Base-by-base conservation (phyloP, 2,113 vertebrate genomes). In the Toxostoma redivivum region DNA sequence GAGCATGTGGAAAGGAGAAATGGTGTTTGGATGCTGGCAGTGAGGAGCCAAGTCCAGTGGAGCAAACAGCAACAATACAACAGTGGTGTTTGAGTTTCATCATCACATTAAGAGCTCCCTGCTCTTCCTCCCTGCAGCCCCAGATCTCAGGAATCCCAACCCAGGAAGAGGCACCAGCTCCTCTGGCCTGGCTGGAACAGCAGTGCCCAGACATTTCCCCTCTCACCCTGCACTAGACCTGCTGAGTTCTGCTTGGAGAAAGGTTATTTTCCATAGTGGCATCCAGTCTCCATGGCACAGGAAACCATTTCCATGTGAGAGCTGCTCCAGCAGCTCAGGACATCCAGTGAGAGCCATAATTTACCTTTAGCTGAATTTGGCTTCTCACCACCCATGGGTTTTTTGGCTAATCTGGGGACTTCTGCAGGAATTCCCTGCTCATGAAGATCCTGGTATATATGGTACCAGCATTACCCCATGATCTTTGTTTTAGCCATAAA, bases 381-480 rank as follows among this genome's bases (percentile, higher is more conserved):
- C 42, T 72, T 38, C 66, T 35, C 62, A 37, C 15, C 40, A 25
- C 31, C 5, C 1, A 5, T n/a, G 19, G 72, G 5, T 2, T 16
- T 48, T 51, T 50, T 40, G 50, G 70, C 6, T 33, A 3, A 56
- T 1, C 11, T 7, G 48, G 69, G 45, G 87, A 20, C 7, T 35
- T 79, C 31, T 57, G 50, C 40, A 48, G 47, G 40, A 58, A 53
- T 35, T 73, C n/a, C 33, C 28, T 57, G 3, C 28, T 31, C 25
- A 8, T 27, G 62, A 14, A 40, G 48, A 25, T 38, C 48, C 11
- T 19, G 38, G 18, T 2, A 9, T 4, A 0, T 2, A 1, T 2
- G 3, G 31, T 12, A 33, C 25, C 47, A 60, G 4, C 9, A 28
- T 33, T 58, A 50, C 7, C 23, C 30, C 51, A 19, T 8, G 14